phyloP scores from a whole-genome alignment of 2,113 vertebrate genomes.

The Gavia stellata region DNA sequence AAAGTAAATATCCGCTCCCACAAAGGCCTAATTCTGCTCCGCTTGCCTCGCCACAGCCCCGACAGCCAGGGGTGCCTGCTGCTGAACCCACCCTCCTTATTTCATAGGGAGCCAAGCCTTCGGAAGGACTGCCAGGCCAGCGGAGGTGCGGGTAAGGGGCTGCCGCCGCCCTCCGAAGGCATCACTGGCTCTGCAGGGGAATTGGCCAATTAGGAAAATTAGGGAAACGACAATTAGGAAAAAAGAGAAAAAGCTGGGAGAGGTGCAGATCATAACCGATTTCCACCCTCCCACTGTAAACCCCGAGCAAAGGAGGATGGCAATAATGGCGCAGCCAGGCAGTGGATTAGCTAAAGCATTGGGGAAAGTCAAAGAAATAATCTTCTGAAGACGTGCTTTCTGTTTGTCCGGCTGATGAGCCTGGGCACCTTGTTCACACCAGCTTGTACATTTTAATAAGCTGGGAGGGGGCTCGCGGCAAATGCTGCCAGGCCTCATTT shows the following conservation, averaged over 20 bases:
- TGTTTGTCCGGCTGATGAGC: not conserved
- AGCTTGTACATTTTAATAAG: not conserved
- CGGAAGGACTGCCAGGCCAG: not conserved
- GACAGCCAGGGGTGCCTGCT: not conserved
- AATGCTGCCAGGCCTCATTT: not conserved
- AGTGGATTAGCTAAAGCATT: not conserved
- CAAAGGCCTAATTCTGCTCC: not conserved
- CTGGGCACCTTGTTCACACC: not conserved
- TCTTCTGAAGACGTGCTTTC: not conserved
- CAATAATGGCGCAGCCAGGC: not conserved
- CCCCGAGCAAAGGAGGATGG: not conserved
- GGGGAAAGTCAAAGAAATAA: not conserved
- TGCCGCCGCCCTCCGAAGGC: not conserved
- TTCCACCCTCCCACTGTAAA: not conserved
- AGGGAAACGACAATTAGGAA: too few species aligned
- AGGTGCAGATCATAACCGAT: not conserved
- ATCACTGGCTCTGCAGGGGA: not conserved
- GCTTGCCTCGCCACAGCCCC: not conserved
- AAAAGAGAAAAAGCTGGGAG: too few species aligned
- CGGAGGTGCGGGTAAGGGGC: not conserved
- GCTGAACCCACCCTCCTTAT: fast-evolving
- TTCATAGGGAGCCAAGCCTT: fast-evolving
- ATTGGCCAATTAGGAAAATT: not conserved
- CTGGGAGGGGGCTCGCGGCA: not conserved
- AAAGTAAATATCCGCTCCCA: not conserved